phyloP scores from a whole-genome alignment of 1,140 invertebrate genomes.

The Camponotus vicinus region DNA sequence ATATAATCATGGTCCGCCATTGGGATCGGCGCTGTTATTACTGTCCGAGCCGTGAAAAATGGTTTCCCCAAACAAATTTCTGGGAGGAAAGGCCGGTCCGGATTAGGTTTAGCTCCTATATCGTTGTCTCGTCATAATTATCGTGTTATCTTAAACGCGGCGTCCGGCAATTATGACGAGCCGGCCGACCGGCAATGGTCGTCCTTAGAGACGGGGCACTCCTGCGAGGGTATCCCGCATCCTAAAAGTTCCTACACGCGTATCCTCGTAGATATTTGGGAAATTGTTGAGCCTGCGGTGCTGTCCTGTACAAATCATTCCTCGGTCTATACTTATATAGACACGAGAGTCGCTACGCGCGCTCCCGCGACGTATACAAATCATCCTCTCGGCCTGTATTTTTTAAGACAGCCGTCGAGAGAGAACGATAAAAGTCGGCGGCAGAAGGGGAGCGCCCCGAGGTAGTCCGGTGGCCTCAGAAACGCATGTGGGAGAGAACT shows the following conservation, averaged over 20 bases:
- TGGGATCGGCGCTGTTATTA: slow-evolving; percentile 74
- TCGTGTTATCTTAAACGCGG: slow-evolving; percentile 72
- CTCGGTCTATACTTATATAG: slow-evolving; percentile 52
- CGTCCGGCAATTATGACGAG: slow-evolving; percentile 70
- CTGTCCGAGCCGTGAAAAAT: slow-evolving; percentile 75
- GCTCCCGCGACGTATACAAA: slow-evolving; percentile 69
- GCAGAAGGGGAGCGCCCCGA: slow-evolving; percentile 58
- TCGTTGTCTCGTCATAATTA: slow-evolving; percentile 75
- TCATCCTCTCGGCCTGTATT: slow-evolving; percentile 68
- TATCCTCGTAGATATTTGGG: slow-evolving; percentile 56
- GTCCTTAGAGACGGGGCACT: neutral
- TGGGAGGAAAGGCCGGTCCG: slow-evolving; percentile 67
- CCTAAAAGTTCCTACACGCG: slow-evolving; percentile 31
- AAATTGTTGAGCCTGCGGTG: slow-evolving; percentile 60
- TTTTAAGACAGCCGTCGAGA: slow-evolving; percentile 65
- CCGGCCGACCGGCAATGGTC: slow-evolving; percentile 20
- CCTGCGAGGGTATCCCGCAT: slow-evolving; percentile 1
- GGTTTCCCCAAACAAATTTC: slow-evolving; percentile 78
- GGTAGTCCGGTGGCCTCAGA: slow-evolving; percentile 55
- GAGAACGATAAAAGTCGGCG: slow-evolving; percentile 73
- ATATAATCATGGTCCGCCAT: slow-evolving; percentile 72
- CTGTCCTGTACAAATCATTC: slow-evolving; percentile 66
- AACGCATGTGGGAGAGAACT: slow-evolving; percentile 61
- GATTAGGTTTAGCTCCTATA: slow-evolving; percentile 61
- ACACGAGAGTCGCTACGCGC: slow-evolving; percentile 25